Conservation (phyloP, 1,140 invertebrate species). For the Druon quercuslanigerum region DNA sequence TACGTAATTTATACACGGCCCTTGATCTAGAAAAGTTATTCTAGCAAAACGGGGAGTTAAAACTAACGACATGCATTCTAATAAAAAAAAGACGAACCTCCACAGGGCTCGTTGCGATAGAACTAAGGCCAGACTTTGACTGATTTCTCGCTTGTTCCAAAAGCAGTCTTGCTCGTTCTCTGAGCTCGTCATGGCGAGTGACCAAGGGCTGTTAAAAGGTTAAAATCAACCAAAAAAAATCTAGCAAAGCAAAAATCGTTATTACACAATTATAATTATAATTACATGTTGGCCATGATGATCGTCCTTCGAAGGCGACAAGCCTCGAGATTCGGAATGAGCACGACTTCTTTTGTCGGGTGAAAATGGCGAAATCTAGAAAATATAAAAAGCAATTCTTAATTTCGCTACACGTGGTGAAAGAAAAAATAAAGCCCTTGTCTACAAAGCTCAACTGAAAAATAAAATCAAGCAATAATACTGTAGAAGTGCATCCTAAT, state of each 20-base stretch:
- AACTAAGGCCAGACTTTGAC: constrained; percentile 72
- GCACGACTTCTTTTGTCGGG: constrained; percentile 66
- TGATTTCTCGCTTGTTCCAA: constrained; percentile 91
- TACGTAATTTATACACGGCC: not conserved
- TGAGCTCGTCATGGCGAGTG: constrained; percentile 88
- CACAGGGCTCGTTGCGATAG: constrained; percentile 70
- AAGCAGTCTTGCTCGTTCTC: constrained; percentile 92
- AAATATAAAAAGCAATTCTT: not conserved
- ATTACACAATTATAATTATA: constrained; percentile 43
- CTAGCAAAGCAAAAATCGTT: constrained; percentile 30
- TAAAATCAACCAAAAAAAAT: constrained; percentile 42
- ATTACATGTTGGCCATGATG: constrained; percentile 71
- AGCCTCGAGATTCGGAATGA: constrained; percentile 66
- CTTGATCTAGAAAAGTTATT: constrained; percentile 4
- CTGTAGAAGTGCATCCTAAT: not conserved
- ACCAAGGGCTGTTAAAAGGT: constrained; percentile 80
- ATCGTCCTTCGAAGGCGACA: constrained; percentile 66
- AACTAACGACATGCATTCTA: constrained; percentile 32
- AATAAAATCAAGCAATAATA: constrained; percentile 3
- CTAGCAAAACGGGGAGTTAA: not conserved
- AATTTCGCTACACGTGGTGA: not conserved
- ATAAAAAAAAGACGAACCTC: constrained; percentile 67
- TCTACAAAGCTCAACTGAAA: not conserved
- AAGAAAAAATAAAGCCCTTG: not conserved
- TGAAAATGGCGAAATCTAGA: constrained; percentile 44